Evolutionary conservation across 2,113 vertebrate species (phyloP).

Genomic region (Thalassoma bifasciatum): DNA sequence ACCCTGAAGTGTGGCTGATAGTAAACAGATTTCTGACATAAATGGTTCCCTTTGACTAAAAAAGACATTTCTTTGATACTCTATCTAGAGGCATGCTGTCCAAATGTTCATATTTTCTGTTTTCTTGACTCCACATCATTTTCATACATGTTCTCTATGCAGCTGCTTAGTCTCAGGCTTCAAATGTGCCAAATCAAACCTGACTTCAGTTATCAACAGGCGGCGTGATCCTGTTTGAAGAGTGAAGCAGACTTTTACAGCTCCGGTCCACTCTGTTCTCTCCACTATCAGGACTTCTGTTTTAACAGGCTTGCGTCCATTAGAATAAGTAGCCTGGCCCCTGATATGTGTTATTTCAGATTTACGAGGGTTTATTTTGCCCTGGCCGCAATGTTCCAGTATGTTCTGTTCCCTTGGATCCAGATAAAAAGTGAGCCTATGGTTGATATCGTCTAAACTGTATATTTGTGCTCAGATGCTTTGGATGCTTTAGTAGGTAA

Average conservation of each 20-base stretch:
- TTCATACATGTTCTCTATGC: neutral
- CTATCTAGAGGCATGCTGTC: neutral
- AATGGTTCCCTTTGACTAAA: no score
- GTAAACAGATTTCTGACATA: no score
- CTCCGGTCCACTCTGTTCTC: conserved; percentile 22
- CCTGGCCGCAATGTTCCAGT: neutral
- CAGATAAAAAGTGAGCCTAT: conserved; percentile 20
- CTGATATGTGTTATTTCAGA: conserved; percentile 18
- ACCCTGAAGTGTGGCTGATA: no score
- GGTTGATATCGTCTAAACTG: neutral
- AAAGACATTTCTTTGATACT: neutral
- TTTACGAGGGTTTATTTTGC: conserved; percentile 42
- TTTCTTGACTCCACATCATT: neutral
- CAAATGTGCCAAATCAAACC: conserved; percentile 31
- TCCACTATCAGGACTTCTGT: conserved; percentile 28
- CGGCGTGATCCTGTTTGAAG: conserved; percentile 21
- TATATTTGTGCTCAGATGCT: conserved; percentile 40
- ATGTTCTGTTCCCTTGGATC: conserved; percentile 11
- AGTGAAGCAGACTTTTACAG: conserved; percentile 5
- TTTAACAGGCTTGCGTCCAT: conserved; percentile 34
- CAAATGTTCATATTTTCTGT: conserved; percentile 5
- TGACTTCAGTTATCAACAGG: conserved; percentile 14
- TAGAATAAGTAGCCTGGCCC: conserved; percentile 8
- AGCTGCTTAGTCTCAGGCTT: neutral
- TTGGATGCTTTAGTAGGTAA: conserved; percentile 49